Base-by-base conservation (phyloP, 2,113 vertebrate genomes). In the Pangasianodon hypophthalmus region DNA sequence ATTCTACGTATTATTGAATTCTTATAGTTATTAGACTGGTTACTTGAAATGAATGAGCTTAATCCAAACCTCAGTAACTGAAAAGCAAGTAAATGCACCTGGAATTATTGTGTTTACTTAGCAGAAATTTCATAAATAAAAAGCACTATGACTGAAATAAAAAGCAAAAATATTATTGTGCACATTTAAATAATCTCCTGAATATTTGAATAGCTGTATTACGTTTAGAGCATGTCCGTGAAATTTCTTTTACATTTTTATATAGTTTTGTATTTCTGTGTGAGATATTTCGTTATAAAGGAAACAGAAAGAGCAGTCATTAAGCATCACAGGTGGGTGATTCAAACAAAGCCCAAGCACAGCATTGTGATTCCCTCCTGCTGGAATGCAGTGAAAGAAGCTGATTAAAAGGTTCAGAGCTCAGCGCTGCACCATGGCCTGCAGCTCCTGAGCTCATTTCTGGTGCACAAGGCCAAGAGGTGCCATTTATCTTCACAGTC, bases 401-500 rank as follows among this genome's bases (percentile, higher is more conserved):
- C 88, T 87, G 44, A 91, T 87, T 87, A 91, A 81, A 86, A 81
- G 73, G 62, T 80, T 84, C 32, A 79, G 48, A 77, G 75, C 81
- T 67, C 85, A 89, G 81, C 48, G 58, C 67, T 60, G 71, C 79
- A 85, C 13, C 26, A 62, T 87, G 75, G 90, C 85, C 90, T 79
- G 87, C 60, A 90, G 87, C 87, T 86, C 87, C 84, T 26, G 37
- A 79, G 50, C 16, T 54, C 58, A 32, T 56, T 87, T 89, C 85
- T 90, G 87, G 71, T 90, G 75, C 71, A 88, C 7, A 48, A 91
- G 48, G 73, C 24, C 77, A 44, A 84, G 37, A 91, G 83, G 11
- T 90, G 84, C 79, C 88, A 86, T 86, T 86, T 87, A 80, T 90
- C 67, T 84, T 89, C 83, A 79, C 75, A 85, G 73, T 29, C 79